phyloP scores from a whole-genome alignment of 1,140 invertebrate genomes.

The Drosophila setifemur region DNA sequence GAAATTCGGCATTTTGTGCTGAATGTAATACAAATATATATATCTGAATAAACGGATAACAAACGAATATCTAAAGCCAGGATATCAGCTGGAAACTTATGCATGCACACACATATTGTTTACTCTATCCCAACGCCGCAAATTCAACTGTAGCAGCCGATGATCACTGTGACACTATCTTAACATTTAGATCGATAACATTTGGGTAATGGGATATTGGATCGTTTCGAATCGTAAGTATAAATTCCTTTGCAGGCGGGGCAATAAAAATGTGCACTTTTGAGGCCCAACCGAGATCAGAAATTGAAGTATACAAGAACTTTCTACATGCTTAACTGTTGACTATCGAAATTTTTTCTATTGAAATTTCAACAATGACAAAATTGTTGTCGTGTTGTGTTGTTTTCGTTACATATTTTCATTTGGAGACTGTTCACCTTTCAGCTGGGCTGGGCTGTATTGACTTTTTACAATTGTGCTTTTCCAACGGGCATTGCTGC shows the following conservation, averaged over 20 bases:
- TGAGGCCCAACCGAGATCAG: constrained; percentile 32
- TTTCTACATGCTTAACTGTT: constrained; percentile 3
- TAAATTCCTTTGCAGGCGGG: constrained; percentile 18
- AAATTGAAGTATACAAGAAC: constrained; percentile 4
- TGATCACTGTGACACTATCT: constrained; percentile 28
- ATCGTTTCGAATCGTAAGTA: constrained; percentile 8
- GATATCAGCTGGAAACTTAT: constrained; percentile 10
- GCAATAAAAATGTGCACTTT: background rate
- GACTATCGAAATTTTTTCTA: constrained; percentile 6
- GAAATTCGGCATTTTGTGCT: constrained; percentile 17
- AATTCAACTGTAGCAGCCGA: constrained; percentile 2
- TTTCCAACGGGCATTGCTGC: constrained; percentile 36
- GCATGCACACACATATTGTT: constrained; percentile 3
- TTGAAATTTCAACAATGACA: constrained; percentile 5
- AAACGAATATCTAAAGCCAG: constrained; percentile 26
- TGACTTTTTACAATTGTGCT: constrained; percentile 53
- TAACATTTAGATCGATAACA: constrained; percentile 16
- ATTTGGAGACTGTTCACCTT: constrained; percentile 26
- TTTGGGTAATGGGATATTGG: no score
- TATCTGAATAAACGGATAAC: constrained; percentile 20
- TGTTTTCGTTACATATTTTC: constrained; percentile 3
- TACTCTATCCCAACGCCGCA: constrained; percentile 17
- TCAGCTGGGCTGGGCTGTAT: constrained; percentile 35
- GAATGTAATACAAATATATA: constrained; percentile 25
- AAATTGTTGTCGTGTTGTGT: background rate